Conservation (phyloP, 2,888 invertebrate genomes). For the Caenorhabditis zanzibari region DNA sequence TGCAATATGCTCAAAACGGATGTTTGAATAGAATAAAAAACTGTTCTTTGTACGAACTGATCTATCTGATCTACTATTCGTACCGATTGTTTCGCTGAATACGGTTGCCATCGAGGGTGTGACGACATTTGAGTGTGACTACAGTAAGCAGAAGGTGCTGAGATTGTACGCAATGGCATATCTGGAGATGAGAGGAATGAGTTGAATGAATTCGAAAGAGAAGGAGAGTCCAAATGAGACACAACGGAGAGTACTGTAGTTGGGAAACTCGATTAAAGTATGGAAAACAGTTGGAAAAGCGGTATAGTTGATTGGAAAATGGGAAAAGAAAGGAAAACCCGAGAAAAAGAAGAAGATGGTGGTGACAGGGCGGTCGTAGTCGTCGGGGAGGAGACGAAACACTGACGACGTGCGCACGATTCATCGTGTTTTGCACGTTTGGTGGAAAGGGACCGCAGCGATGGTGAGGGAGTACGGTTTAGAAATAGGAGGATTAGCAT, state of each 20-base stretch:
- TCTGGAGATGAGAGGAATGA: slow-evolving; percentile 19
- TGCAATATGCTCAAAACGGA: slow-evolving; percentile 28
- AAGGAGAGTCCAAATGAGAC: background rate
- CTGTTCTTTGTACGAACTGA: slow-evolving; percentile 28
- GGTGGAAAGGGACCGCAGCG: slow-evolving; percentile 24
- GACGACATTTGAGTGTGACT: slow-evolving; percentile 32
- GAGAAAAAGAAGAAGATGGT: slow-evolving; percentile 45
- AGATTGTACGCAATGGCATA: slow-evolving; percentile 52
- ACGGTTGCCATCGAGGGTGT: slow-evolving; percentile 47
- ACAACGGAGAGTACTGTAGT: background rate
- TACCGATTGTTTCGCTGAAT: slow-evolving; percentile 25
- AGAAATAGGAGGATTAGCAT: slow-evolving; percentile 8
- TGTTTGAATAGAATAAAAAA: slow-evolving; percentile 39
- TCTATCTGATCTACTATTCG: background rate
- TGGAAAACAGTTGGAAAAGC: slow-evolving; percentile 23
- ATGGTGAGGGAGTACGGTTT: slow-evolving; percentile 43
- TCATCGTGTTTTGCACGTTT: slow-evolving; percentile 59
- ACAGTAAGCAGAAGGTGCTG: slow-evolving; percentile 35
- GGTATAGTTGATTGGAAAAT: slow-evolving; percentile 11
- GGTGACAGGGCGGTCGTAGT: slow-evolving; percentile 51
- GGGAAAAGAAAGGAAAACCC: background rate
- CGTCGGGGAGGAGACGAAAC: slow-evolving; percentile 30
- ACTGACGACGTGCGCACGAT: slow-evolving; percentile 60
- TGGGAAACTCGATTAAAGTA: background rate
- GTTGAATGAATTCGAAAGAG: background rate